phyloP scores from a whole-genome alignment of 2,113 vertebrate species.

The Grallaria varia region DNA sequence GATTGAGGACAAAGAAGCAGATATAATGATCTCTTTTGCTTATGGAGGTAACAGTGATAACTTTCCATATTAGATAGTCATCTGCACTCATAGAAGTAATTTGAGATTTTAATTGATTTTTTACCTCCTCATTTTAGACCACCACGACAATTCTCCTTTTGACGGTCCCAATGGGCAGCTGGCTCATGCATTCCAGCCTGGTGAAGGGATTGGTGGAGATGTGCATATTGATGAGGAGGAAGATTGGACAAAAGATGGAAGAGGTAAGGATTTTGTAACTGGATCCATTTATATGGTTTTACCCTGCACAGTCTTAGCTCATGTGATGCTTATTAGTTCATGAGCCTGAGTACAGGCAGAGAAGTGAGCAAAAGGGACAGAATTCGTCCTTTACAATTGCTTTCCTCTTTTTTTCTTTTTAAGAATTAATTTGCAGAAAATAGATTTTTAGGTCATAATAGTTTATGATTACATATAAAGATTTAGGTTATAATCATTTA shows the following conservation, averaged over 20 bases:
- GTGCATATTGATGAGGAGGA: constrained; percentile 89
- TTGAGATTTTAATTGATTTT: neutral
- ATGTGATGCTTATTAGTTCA: neutral
- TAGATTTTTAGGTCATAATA: neutral
- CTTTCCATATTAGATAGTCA: rapidly evolving
- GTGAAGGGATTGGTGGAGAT: constrained; percentile 83
- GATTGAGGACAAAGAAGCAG: constrained; percentile 69
- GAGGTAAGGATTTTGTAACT: constrained; percentile 56
- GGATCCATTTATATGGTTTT: neutral
- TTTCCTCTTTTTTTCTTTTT: neutral
- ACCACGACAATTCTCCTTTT: constrained; percentile 87
- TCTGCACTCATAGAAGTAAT: neutral
- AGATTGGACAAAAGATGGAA: constrained; percentile 76
- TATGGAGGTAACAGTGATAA: constrained; percentile 63
- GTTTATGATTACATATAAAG: neutral
- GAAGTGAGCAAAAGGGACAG: neutral
- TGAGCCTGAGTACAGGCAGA: neutral
- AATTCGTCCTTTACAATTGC: neutral
- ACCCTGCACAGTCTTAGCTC: neutral
- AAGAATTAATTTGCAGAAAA: neutral
- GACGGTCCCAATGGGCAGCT: constrained; percentile 86
- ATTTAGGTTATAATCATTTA: neutral
- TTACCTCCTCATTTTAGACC: constrained; percentile 70
- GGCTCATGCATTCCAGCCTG: constrained; percentile 92
- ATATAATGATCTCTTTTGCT: constrained; percentile 88